Conservation (phyloP, 2,797 vertebrate genomes). For the Odontamblyopus rebecca region DNA sequence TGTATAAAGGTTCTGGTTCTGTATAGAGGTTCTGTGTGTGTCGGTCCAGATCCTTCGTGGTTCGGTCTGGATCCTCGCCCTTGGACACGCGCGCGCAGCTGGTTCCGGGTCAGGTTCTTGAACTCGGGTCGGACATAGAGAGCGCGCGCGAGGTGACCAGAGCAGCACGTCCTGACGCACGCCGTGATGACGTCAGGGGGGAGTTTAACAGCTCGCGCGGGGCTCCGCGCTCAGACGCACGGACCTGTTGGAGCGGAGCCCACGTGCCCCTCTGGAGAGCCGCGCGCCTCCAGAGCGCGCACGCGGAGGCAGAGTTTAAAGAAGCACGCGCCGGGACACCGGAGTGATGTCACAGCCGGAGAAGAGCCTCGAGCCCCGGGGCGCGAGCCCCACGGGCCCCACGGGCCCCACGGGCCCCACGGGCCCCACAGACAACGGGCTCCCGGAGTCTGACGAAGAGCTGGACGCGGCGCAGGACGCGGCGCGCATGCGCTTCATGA, state of each 20-base stretch:
- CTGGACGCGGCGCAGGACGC: slow-evolving; percentile 64
- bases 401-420: slow-evolving; percentile 35
- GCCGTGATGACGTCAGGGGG: slow-evolving; percentile 3
- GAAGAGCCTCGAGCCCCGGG: neutral
- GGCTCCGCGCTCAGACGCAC: neutral
- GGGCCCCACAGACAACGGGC: slow-evolving; percentile 34
- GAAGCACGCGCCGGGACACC: neutral
- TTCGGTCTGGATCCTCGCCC: too few species aligned
- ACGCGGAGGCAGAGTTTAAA: neutral
- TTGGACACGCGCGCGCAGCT: neutral
- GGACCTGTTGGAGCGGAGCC: neutral
- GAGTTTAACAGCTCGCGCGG: neutral
- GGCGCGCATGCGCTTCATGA: slow-evolving; percentile 51
- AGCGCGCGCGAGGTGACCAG: neutral
- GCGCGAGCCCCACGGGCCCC: neutral
- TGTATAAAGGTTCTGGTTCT: too few species aligned
- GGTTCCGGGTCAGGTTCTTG: neutral
- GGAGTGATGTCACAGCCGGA: neutral
- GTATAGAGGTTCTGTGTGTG: too few species aligned
- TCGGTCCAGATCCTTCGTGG: too few species aligned
- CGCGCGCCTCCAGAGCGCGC: slow-evolving; percentile 3
- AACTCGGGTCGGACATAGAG: neutral
- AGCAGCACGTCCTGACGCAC: neutral
- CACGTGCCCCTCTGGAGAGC: neutral
- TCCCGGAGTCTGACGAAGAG: slow-evolving; percentile 34